Evolutionary conservation across 2,113 vertebrate genomes (phyloP), one percentile per base, ranked within the genome.

Genomic region (Romanogobio albipinnatus): DNA sequence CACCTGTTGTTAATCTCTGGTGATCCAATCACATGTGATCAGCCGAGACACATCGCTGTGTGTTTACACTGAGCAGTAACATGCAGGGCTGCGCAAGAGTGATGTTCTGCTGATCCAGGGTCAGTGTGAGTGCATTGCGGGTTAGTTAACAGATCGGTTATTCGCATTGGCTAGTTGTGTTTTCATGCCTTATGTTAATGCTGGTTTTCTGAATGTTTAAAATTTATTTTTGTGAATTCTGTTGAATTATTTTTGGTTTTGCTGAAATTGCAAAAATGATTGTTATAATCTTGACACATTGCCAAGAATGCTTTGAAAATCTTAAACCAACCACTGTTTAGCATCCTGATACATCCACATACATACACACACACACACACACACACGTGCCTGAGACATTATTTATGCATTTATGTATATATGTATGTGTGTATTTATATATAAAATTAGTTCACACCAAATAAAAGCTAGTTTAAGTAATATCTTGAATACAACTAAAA

Each of bases 1-100:
- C 24, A 76, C 9, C 47, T 9, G 49, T 6, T 76, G 19, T 29
- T 76, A 76, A 53, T 76, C 74, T 5, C 74, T 17, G 74, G 74
- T 76, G 47, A 76, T 76, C 73, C 73, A 53, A 76, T 76, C 73
- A 74, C 70, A 10, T 17, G 73, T 76, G 47, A 76, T 76, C 45
- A 76, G 24, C 47, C 4, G 3, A 76, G 24, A 19, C 24, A 17
- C 73, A 76, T 10, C 29, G 2, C 29, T 29, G 29, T 13, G 26
- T 1, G 43, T 26, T 49, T 74, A 74, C 36, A 73, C 36, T 1
- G 11, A 9, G 19, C 70, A n/a, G 7, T 68, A 39, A 11, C 17
- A 5, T 43, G 36, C 33, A 22, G 17, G 17, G 9, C 3, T 68
- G 29, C 39, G 19, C 26, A 36, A 64, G 14, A 14, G 17, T 19